A percentile compares a stretch with the other conserved stretches of the same genome.
These are phyloP conservation scores for Porites lobata DNA, from an alignment of 92 coral and sea anemone genomes.

Conservation along the genomic window DNA sequence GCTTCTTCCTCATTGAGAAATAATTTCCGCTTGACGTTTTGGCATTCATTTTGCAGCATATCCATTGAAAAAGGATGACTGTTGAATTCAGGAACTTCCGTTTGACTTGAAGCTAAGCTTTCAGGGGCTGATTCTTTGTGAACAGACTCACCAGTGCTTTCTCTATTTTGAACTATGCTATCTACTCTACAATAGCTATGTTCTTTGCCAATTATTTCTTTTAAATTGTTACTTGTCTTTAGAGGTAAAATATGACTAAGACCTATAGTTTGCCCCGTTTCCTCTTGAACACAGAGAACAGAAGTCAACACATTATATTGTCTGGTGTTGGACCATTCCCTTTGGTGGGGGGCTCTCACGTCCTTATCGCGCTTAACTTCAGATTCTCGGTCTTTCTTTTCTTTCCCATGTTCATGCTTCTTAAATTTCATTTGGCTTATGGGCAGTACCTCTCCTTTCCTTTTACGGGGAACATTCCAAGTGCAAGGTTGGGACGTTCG, in stretches of 20 bases:
- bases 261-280: too few species aligned
- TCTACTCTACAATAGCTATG: conserved; percentile 10
- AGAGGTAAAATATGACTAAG: too few species aligned
- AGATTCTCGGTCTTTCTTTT: neutral
- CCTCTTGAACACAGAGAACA: too few species aligned
- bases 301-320: too few species aligned
- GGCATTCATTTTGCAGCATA: neutral
- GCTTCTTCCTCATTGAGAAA: conserved; percentile 25
- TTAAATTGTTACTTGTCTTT: neutral
- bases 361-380: conserved; percentile 27
- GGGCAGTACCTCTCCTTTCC: conserved; percentile 59
- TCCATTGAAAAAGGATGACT: conserved; percentile 3
- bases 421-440: conserved; percentile 33
- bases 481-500: neutral
- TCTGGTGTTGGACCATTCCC: neutral
- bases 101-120: neutral
- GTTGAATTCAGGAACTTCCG: neutral
- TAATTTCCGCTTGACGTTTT: neutral
- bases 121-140: conserved; percentile 2
- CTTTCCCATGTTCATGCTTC: conserved; percentile 37
- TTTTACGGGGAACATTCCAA: conserved; percentile 39
- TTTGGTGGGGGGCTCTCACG: conserved; percentile 48
- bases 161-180: neutral
- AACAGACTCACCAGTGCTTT: neutral
- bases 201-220: conserved; percentile 30